These are phyloP conservation scores for Lordiphosa andalusiaca DNA, from an alignment of 2,888 invertebrate species.

Conservation along the genomic window DNA sequence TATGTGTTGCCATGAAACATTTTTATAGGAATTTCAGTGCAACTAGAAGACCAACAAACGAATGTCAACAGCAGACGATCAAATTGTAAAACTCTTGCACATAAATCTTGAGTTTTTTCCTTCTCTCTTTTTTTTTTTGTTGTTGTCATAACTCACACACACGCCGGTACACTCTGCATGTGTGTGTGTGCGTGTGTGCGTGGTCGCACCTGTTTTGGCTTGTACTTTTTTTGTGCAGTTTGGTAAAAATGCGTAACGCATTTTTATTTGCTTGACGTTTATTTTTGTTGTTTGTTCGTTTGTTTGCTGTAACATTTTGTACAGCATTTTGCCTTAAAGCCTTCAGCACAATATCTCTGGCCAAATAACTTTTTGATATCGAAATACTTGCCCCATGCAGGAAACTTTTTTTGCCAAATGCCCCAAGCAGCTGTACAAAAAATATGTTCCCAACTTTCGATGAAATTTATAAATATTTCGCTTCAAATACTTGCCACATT, in stretches of 20 bases:
- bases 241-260: conserved; percentile 62
- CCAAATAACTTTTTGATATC: conserved; percentile 43
- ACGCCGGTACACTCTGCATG: conserved; percentile 14
- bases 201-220: conserved; percentile 39
- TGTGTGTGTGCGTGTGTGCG: conserved; percentile 1
- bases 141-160: conserved; percentile 58
- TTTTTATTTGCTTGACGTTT: conserved; percentile 38
- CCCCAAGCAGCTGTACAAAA: conserved; percentile 31
- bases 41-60: conserved; percentile 22
- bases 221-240: conserved; percentile 41
- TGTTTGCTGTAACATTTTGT: too few species aligned
- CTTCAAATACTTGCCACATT: conserved; percentile 26
- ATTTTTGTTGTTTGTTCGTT: conserved; percentile 8
- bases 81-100: conserved; percentile 72
- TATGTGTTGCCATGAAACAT: conserved; percentile 64
- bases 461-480: conserved; percentile 48
- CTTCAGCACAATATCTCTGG: conserved; percentile 31
- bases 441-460: conserved; percentile 34
- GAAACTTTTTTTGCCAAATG: conserved; percentile 38
- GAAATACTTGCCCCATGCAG: conserved; percentile 26
- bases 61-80: conserved; percentile 71
- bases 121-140: conserved; percentile 12
- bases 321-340: conserved; percentile 42
- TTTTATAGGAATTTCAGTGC: conserved; percentile 40
- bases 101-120: conserved; percentile 63